Base-by-base conservation (phyloP, 2,888 invertebrate genomes). In the Antheraea yamamai region DNA sequence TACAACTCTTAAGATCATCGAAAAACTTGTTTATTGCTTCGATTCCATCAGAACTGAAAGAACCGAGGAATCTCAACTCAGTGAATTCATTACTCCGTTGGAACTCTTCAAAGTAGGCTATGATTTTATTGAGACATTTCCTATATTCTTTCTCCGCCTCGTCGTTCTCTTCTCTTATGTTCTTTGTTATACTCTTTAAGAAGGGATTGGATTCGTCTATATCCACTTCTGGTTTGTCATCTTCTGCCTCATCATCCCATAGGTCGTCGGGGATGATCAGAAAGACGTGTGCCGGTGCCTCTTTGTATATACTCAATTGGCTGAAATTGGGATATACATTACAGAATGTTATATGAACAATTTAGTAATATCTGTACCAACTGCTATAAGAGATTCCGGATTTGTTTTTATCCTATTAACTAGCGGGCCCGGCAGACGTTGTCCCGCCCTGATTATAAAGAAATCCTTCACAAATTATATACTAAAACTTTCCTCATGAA, bases 221-320 rank as follows among this genome's bases (percentile, higher is more conserved):
- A 10, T 81, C 83, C 8, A 55, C 74, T 18, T 73, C 70, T 10
- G 75, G 58, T 55, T 70, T 73, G 0, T 64, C 39, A 14, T 80
- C 79, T 58, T 79, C 81, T 7, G n/a, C 55, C 71, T 76, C 75
- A 12, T 78, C 75, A 16, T 80, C 70, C 68, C 82, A 78, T 2
- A 91, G 78, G 75, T 91, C 90, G 0, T 87, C 84, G 0, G 91
- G 91, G 0, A 88, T 88, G 10, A 92, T 79, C 18, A 92, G 79
- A 74, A 84, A 92, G 4, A 92, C 85, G 58, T 87, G 76, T 0
- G 79, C 77, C 0, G 89, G 88, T 0, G 91, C 88, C 20, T 87
- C 86, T 77, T 92, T 92, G 81, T 82, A 91, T 0, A 92, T 66
- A 68, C 84, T 84, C 16, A 92, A 79, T 77, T 81, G 81, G 0